Base-by-base conservation (phyloP, 2,888 invertebrate genomes). In the Parascotia fuliginaria region DNA sequence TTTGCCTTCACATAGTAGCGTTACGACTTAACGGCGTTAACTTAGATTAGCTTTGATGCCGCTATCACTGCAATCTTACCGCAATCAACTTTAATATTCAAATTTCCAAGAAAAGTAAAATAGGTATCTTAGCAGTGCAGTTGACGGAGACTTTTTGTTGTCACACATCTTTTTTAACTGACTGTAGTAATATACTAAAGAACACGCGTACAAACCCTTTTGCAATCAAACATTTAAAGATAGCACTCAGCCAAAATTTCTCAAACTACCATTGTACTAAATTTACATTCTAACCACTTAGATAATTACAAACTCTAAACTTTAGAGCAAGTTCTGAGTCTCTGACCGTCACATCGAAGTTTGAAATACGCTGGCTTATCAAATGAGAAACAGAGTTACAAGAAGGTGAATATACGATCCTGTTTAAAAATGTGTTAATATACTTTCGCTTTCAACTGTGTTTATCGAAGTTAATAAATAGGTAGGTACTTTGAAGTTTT, bases 301-400 rank as follows among this genome's bases (percentile, higher is more conserved):
- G 74, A 68, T 82, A 82, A 82, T 83, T 82, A 79, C 69, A 65
- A 71, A 59, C 48, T 52, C 46, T 46, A 53, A 81, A 80, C 73
- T 82, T 78, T 71, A 9, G 24, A 40, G 22, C 29, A 43, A 54
- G 52, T 38, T 47, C 42, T 48, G 40, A 15, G 12, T 36, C 19
- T 32, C 19, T 33, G 22, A 15, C 39, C 41, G 50, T 43, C 43
- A 53, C 42, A 19, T 16, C 14, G 19, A 36, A 13, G 15, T 29
- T 41, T 29, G 27, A 19, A 33, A 38, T 31, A 24, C 36, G 38
- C 40, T 45, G 36, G 48, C 45, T 43, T 52, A 62, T 46, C 40
- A 16, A 40, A 29, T 14, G 22, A 40, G 37, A 42, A 43, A 36
- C 24, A 41, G 28, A 51, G 54, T 55, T 39, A 24, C 40, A 16